Conservation (phyloP, 2,888 invertebrate species). For the Acrobasis repandana region DNA sequence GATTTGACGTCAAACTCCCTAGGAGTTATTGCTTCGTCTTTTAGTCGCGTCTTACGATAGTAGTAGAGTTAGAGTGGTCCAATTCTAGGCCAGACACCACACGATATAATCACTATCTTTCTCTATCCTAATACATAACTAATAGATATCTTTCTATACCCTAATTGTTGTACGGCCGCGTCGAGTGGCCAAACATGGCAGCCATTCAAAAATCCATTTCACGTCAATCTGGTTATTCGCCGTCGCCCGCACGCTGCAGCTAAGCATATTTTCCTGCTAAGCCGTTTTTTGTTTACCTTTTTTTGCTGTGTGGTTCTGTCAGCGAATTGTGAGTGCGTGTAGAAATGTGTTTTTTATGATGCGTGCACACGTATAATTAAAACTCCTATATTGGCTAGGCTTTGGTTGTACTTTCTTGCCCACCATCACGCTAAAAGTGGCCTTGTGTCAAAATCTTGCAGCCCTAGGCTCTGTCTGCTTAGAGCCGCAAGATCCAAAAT, state of each 20-base stretch:
- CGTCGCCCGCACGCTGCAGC: conserved; percentile 33
- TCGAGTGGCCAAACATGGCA: conserved; percentile 60
- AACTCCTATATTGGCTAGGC: not conserved
- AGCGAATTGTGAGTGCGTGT: not conserved
- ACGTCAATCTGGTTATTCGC: conserved; percentile 75
- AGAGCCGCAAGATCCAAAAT: too few species aligned
- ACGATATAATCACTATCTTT: too few species aligned
- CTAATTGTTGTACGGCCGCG: not conserved
- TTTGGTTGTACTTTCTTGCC: too few species aligned
- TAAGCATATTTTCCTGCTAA: conserved; percentile 17
- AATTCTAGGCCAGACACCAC: too few species aligned
- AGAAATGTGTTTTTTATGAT: not conserved
- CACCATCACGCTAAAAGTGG: too few species aligned
- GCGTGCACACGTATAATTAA: not conserved
- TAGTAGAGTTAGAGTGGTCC: too few species aligned
- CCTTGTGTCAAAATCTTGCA: too few species aligned
- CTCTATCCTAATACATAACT: too few species aligned
- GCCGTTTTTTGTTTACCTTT: conserved; percentile 7
- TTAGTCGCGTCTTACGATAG: too few species aligned
- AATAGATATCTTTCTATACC: not conserved
- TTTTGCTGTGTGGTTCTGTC: conserved; percentile 25
- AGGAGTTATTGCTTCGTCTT: too few species aligned
- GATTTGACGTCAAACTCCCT: too few species aligned
- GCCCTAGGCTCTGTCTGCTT: too few species aligned
- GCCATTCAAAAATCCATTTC: conserved; percentile 73